Evolutionary conservation across 2,797 vertebrate species (phyloP), one percentile per base, ranked within the genome.

Genomic region (Lerista edwardsae): DNA sequence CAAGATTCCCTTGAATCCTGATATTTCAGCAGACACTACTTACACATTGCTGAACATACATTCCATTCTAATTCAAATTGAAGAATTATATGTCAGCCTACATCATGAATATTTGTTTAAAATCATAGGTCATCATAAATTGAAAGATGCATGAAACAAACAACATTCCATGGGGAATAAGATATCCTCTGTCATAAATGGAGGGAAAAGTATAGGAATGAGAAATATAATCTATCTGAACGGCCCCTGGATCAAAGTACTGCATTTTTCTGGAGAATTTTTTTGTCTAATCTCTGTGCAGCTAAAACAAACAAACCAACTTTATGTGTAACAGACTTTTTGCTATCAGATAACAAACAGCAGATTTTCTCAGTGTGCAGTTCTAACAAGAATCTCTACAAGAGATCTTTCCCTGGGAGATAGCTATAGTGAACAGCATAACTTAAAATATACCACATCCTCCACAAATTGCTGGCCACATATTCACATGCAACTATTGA

Each of bases 141-240:
- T 51, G 51, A 75, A 75, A 65, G 59, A 75, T 74, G 25, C 31
- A 75, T 75, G 21, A 44, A 65, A 64, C 39, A 82, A 64, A 80
- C 47, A 68, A 4, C 6, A 36, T 75, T 65, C 44, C 59, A 82
- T 29, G 64, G 55, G 55, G 72, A 81, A 73, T 75, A 82, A 82
- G 23, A n/a, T 75, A 65, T 51, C 23, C 71, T 82, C 61, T 75
- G 59, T 29, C n/a, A 36, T 65, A 65, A 44, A 44, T 81, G n/a
- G 7, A 10, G 31, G 59, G 71, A 72, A 19, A 29, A n/a, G 25
- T 81, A 61, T 27, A 62, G 19, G 36, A 73, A 72, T 72, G 36
- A 61, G 36, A 81, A 81, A 81, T 82, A 64, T 34, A 47, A 74
- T 82, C 47, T 44, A 61, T 55, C 29, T 75, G 55, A 75, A 69